Base-by-base conservation (phyloP, 2,888 invertebrate species). In the Amphipyra tragopoginis region DNA sequence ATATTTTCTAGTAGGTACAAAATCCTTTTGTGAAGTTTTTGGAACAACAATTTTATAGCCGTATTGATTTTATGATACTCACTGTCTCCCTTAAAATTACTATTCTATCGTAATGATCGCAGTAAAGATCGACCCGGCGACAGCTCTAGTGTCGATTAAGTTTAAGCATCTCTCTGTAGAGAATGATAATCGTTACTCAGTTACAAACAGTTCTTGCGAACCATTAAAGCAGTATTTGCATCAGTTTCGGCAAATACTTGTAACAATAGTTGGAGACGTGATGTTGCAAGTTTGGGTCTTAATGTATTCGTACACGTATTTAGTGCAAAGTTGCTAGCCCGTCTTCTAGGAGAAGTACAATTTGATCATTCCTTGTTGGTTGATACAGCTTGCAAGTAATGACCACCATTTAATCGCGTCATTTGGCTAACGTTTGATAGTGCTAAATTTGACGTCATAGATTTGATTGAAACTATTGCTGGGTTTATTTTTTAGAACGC, bases 381-480 rank as follows among this genome's bases (percentile, higher is more conserved):
- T 66, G 26, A 66, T 48, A 14, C n/a, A 38, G 56, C 38, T 48
- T 56, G 15, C 36, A 69, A 42, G 45, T 50, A 60, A 42, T 36
- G 39, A 36, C 14, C 36, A 39, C 4, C 13, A 33, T 50, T 61
- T 52, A 42, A 51, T 70, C 62, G 43, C 47, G 11, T 65, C 52
- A 44, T 40, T 63, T 34, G 8, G 11, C 3, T 26, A 21, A 26
- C 26, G n/a, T n/a, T 15, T n/a, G n/a, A 14, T 40, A 39, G 38
- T 42, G 9, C 8, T 29, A 8, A 33, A 3, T 38, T 47, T 45
- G 47, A 13, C 10, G 51, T 70, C 9, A 2, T 29, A 5, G 6
- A 7, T 29, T 29, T 5, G 7, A 29, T 5, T 29, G 6, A 29
- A 29, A 29, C 4, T 29, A 1, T 29, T 7, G 6, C 7, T 7